These are phyloP conservation scores for Clarias macrocephalus DNA, from an alignment of 2,113 vertebrate genomes.

Conservation along the genomic window DNA sequence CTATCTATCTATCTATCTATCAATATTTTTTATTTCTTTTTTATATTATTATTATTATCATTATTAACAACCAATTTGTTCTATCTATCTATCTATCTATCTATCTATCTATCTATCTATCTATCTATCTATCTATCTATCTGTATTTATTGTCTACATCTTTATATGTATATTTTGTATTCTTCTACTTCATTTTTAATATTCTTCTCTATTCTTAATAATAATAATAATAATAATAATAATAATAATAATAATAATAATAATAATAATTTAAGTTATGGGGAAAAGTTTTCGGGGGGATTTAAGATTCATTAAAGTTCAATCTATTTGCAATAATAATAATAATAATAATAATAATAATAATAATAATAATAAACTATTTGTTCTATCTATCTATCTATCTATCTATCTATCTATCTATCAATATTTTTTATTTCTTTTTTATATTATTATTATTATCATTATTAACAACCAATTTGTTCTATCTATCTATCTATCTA, in stretches of 20 bases:
- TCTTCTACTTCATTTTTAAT: not conserved
- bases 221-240: too few relatives aligned
- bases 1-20: not conserved
- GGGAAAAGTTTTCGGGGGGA: too few relatives aligned
- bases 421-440: not conserved
- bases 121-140: not conserved
- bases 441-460: not conserved
- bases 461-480: not conserved
- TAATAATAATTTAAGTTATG: too few relatives aligned
- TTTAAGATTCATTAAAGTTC: not conserved
- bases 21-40: not conserved
- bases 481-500: slow-evolving; percentile 1
- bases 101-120: not conserved
- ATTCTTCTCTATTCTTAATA: too few relatives aligned
- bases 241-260: not conserved
- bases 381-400: not conserved
- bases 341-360: not conserved
- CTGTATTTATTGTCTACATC: not conserved
- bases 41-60: not conserved
- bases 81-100: slow-evolving; percentile 10
- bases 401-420: not conserved
- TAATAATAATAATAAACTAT: not conserved
- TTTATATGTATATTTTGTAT: not conserved
- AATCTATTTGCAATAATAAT: not conserved
- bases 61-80: not conserved